Evolutionary conservation across 2,797 vertebrate species (phyloP).

Genomic region (Melanogrammus aeglefinus): DNA sequence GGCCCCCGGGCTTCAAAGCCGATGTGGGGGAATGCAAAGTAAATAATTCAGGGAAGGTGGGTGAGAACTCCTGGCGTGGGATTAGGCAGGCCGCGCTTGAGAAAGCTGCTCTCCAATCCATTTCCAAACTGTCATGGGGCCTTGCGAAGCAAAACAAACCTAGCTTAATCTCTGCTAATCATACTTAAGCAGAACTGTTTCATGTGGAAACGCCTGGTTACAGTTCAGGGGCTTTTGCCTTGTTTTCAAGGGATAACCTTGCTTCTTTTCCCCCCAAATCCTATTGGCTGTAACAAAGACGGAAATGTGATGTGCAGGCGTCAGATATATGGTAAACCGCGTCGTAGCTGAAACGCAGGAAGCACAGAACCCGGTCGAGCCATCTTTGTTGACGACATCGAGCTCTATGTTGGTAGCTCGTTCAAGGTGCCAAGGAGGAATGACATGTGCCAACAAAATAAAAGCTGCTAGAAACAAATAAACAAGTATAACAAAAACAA

Average conservation of each 20-base stretch:
- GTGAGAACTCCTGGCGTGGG: conserved; percentile 65
- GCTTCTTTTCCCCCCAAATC: conserved; percentile 60
- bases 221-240: conserved; percentile 61
- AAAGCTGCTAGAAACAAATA: conserved; percentile 57
- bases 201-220: conserved; percentile 71
- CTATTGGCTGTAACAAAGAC: conserved; percentile 66
- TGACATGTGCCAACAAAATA: conserved; percentile 58
- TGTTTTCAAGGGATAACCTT: conserved; percentile 60
- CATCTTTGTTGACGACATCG: conserved; percentile 58
- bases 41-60: conserved; percentile 66
- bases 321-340: conserved; percentile 45
- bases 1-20: conserved; percentile 44
- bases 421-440: conserved; percentile 53
- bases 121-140: conserved; percentile 69
- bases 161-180: conserved; percentile 74
- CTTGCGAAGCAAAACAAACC: conserved; percentile 70
- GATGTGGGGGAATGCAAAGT: conserved; percentile 55
- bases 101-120: conserved; percentile 68
- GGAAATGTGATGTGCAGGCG: conserved; percentile 51
- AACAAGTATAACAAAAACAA: too few relatives aligned
- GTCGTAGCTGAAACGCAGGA: conserved; percentile 48
- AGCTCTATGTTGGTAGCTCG: conserved; percentile 57
- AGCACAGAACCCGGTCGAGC: conserved; percentile 48
- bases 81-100: conserved; percentile 61
- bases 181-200: conserved; percentile 73